Conservation (phyloP, 2,888 invertebrate species). For the Dilophus febrilis region DNA sequence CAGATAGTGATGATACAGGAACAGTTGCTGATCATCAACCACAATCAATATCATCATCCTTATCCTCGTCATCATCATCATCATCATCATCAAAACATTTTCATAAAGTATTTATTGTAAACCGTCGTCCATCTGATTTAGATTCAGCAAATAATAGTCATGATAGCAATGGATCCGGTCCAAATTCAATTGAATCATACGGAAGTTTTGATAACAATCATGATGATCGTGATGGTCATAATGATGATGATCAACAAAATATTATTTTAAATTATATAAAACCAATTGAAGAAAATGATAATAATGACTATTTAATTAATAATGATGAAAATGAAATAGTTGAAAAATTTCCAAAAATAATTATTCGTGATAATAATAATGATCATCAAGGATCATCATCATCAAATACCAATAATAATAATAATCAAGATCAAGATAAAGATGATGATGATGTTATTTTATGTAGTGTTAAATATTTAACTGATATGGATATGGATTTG, state of each 20-base stretch:
- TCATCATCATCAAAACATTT: too few species aligned
- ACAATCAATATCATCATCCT: constrained; percentile 22
- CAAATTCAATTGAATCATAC: constrained; percentile 39
- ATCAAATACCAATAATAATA: too few species aligned
- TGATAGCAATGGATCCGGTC: too few species aligned
- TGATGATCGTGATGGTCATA: constrained; percentile 40
- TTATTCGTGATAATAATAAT: constrained; percentile 10
- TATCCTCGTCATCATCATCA: too few species aligned
- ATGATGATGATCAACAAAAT: constrained; percentile 30
- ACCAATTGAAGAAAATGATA: constrained; percentile 14
- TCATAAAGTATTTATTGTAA: constrained; percentile 48
- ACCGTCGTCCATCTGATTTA: constrained; percentile 37
- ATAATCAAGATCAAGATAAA: constrained; percentile 8
- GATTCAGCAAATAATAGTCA: constrained; percentile 34
- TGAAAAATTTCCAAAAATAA: constrained; percentile 7
- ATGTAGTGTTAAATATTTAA: constrained; percentile 6
- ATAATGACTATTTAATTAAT: constrained; percentile 5
- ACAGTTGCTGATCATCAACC: constrained; percentile 35
- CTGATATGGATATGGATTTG: not conserved
- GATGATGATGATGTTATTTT: constrained; percentile 12
- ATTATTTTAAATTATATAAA: constrained; percentile 28
- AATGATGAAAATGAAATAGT: not conserved
- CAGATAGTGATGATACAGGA: constrained; percentile 37
- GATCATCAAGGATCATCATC: too few species aligned
- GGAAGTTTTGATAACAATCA: constrained; percentile 45